Percentiles rank a stretch among this genome's conserved stretches.
Conservation (phyloP, 2,797 vertebrate genomes). For the Acanthurus lineatus region DNA sequence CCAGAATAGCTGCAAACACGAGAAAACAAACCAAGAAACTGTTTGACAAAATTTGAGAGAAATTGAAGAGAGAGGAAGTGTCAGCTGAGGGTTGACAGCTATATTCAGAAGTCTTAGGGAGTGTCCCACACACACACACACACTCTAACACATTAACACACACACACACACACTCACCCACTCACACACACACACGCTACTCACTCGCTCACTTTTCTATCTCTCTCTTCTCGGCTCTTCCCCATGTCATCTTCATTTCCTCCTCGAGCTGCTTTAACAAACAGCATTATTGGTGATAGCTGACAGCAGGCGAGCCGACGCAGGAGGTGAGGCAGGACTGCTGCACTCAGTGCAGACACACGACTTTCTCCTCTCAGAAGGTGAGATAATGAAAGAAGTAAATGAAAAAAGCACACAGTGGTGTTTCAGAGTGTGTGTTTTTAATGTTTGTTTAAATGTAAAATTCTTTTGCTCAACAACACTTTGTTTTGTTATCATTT, state of each 20-base stretch:
- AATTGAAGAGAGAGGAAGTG: conserved; percentile 71
- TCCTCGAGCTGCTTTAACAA: conserved; percentile 50
- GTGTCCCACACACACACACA: conserved; percentile 62
- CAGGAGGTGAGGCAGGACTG: conserved; percentile 26
- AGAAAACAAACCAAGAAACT: conserved; percentile 19
- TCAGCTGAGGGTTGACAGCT: conserved; percentile 53
- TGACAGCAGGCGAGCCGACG: conserved; percentile 49
- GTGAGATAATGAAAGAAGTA: conserved; percentile 2
- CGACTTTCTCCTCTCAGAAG: neutral
- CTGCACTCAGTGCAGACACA: neutral
- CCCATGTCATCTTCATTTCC: conserved; percentile 78
- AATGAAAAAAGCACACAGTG: too few species aligned
- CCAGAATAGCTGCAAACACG: too few species aligned
- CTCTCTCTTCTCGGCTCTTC: conserved; percentile 48
- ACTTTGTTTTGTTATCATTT: neutral
- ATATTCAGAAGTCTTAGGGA: conserved; percentile 63
- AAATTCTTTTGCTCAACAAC: neutral
- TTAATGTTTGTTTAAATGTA: neutral
- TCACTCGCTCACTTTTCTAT: conserved; percentile 30
- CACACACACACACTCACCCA: conserved; percentile 26
- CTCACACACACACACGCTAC: conserved; percentile 19
- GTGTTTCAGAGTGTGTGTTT: conserved; percentile 8
- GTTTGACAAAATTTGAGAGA: conserved; percentile 18
- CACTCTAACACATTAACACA: conserved; percentile 31
- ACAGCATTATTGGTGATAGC: conserved; percentile 67